Evolutionary conservation across 2,113 vertebrate genomes (phyloP), one percentile per base, ranked within the genome.

Genomic region (Apodemus speciosus): DNA sequence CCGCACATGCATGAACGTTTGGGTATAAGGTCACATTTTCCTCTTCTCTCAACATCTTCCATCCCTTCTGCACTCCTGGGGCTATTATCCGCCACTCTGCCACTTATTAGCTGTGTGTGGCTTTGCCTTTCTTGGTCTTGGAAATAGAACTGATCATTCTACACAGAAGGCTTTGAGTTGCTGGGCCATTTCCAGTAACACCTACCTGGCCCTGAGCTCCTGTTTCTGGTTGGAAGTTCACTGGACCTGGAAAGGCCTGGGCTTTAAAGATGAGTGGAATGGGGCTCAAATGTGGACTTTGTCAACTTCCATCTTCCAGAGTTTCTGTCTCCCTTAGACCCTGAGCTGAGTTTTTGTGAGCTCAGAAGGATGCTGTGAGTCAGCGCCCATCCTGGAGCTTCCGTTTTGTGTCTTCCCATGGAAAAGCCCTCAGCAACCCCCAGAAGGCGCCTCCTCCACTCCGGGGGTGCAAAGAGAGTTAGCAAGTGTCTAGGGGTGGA

Each of bases 91-190:
- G 76, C 23, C 73, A 73, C 43, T 92, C 72, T 69, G 49, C 1
- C 72, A 83, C 68, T 85, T 94, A 71, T 35, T 80, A 87, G 43
- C 25, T 32, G 1, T 84, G 11, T 69, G 68, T 38, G n/a, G 72
- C 43, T 75, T 93, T 89, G 68, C 81, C 93, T 89, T 94, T 93
- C 38, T 80, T 90, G 53, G 76, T 77, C 83, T 93, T 75, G 83
- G 91, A 91, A 94, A 85, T 96, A 88, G 92, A 88, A 35, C 23
- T 27, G 60, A 72, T 79, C 46, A 27, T 87, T 80, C 51, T 25
- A 75, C 75, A 71, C 38, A 93, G 62, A 49, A 87, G n/a, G n/a
- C 32, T 81, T 68, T 43, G 53, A 69, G n/a, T 25, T 43, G 25
- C 73, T 58, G 51, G 72, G 15, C 40, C 51, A 58, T 87, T 56